phyloP scores from a whole-genome alignment of 1,140 invertebrate species.

The Lanistes nyassanus region DNA sequence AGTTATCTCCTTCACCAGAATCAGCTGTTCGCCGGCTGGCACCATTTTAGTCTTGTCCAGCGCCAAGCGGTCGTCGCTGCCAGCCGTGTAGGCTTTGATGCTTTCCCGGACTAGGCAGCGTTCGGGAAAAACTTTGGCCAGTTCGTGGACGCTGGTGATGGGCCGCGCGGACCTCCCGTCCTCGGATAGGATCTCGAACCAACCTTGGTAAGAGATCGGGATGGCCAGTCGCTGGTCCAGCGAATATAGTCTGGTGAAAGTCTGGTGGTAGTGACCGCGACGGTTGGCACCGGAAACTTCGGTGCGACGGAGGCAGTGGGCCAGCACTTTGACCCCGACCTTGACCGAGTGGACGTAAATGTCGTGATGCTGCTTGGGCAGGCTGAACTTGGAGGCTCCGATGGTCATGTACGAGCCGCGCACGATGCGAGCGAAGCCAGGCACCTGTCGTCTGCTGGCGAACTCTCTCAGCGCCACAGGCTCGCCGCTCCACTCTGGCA shows the following conservation, averaged over 20 bases:
- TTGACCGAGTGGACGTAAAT: slow-evolving; percentile 85
- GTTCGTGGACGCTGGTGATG: slow-evolving; percentile 86
- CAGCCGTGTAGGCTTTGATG: slow-evolving; percentile 77
- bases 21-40: slow-evolving; percentile 82
- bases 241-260: slow-evolving; percentile 69
- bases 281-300: slow-evolving; percentile 72
- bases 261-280: slow-evolving; percentile 50
- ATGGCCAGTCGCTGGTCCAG: slow-evolving; percentile 72
- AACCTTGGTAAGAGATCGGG: slow-evolving; percentile 89
- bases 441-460: slow-evolving; percentile 80
- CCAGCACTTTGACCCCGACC: slow-evolving; percentile 83
- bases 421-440: slow-evolving; percentile 87
- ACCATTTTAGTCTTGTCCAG: slow-evolving; percentile 75
- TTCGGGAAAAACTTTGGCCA: slow-evolving; percentile 81
- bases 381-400: slow-evolving; percentile 82
- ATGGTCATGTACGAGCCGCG: slow-evolving; percentile 91
- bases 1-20: slow-evolving; percentile 77
- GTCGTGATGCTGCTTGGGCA: slow-evolving; percentile 73
- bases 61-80: slow-evolving; percentile 70
- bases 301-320: slow-evolving; percentile 90
- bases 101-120: slow-evolving; percentile 87
- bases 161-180: slow-evolving; percentile 89
- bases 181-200: slow-evolving; percentile 93
- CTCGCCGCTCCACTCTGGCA: slow-evolving; percentile 81
- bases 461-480: slow-evolving; percentile 82